Evolutionary conservation across 2,888 invertebrate genomes (phyloP).

Genomic region (Eupeodes luniger): DNA sequence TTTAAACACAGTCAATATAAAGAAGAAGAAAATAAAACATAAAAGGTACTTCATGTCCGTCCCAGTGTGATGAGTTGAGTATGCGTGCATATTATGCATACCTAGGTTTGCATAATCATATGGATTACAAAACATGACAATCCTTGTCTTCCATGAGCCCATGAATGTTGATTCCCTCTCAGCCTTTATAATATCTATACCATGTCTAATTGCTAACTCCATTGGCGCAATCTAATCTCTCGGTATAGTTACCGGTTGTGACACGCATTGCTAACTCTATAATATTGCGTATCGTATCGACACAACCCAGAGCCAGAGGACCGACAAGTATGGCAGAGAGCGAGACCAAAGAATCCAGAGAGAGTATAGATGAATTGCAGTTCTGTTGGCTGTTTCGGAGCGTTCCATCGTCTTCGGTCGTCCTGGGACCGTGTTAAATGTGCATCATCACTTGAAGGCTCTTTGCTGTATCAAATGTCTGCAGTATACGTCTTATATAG

Average conservation of each 20-base stretch:
- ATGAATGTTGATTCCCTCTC: slow-evolving; percentile 56
- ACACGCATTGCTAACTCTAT: slow-evolving; percentile 69
- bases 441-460: slow-evolving; percentile 55
- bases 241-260: slow-evolving; percentile 51
- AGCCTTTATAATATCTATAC: slow-evolving; percentile 1
- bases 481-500: slow-evolving; percentile 20
- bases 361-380: slow-evolving; percentile 65
- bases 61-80: not conserved
- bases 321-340: slow-evolving; percentile 68
- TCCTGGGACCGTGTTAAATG: slow-evolving; percentile 63
- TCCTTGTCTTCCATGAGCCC: slow-evolving; percentile 59
- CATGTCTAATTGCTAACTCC: slow-evolving; percentile 71
- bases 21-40: not conserved
- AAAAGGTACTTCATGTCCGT: slow-evolving; percentile 28
- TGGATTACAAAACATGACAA: slow-evolving; percentile 68
- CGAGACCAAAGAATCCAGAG: too few species aligned
- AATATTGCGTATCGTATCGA: slow-evolving; percentile 61
- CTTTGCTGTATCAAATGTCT: slow-evolving; percentile 39
- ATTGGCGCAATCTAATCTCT: slow-evolving; percentile 71
- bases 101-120: slow-evolving; percentile 46
- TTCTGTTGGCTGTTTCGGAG: slow-evolving; percentile 28
- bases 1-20: not conserved
- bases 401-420: slow-evolving; percentile 4
- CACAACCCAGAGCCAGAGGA: slow-evolving; percentile 37
- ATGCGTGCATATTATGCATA: slow-evolving; percentile 41